These are phyloP conservation scores for Tychaedon coryphoeus DNA, from an alignment of 2,113 vertebrate genomes.

Conservation along the genomic window DNA sequence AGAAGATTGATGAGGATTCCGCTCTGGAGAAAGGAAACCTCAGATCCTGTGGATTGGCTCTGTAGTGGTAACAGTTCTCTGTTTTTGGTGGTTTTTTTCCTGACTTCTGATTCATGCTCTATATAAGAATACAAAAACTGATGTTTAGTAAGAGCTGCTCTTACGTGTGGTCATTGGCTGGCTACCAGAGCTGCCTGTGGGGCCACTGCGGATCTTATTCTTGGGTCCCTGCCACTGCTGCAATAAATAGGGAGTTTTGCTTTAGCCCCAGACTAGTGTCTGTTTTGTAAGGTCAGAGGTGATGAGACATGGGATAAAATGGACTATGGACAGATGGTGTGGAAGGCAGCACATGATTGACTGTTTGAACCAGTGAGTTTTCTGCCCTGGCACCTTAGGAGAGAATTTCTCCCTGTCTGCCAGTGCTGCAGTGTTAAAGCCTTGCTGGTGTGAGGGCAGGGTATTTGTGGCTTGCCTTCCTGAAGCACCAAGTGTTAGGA, in stretches of 20 bases:
- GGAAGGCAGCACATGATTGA: not conserved
- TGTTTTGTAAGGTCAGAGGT: not conserved
- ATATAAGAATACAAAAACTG: not conserved
- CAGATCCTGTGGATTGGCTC: not conserved
- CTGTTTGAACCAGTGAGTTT: not conserved
- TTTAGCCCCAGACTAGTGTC: not conserved
- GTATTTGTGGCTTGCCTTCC: not conserved
- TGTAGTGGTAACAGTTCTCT: not conserved
- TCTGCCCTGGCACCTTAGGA: not conserved
- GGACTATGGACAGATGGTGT: not conserved
- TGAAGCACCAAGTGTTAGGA: not conserved
- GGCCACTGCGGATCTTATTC: not conserved
- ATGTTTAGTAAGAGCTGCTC: not conserved
- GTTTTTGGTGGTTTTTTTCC: not conserved
- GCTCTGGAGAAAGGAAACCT: not conserved
- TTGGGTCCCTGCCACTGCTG: not conserved
- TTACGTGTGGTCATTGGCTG: not conserved
- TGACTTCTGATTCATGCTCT: not conserved
- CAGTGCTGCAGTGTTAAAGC: not conserved
- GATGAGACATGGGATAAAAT: not conserved
- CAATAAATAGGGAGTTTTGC: not conserved
- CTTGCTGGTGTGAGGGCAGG: not conserved
- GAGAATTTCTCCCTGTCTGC: not conserved
- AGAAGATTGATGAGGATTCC: conserved; percentile 20
- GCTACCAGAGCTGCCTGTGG: not conserved